Conservation (phyloP, 2,797 vertebrate genomes). For the Bufotes viridis region DNA sequence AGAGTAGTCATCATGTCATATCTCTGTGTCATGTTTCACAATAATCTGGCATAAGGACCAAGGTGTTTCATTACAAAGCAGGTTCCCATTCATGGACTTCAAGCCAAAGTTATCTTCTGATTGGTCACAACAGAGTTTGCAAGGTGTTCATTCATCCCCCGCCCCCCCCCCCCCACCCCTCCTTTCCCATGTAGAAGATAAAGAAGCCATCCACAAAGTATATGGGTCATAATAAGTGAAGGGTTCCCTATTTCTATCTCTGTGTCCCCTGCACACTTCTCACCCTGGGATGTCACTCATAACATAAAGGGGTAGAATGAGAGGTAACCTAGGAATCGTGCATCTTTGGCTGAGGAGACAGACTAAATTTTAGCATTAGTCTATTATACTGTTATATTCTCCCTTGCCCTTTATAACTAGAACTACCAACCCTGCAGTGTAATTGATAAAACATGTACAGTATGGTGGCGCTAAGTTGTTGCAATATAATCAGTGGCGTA, state of each 20-base stretch:
- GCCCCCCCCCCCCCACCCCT: too few relatives aligned
- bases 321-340: background rate
- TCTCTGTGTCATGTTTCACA: background rate
- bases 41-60: background rate
- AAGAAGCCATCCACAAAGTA: background rate
- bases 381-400: background rate
- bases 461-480: background rate
- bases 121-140: too few relatives aligned
- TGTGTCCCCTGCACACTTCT: background rate
- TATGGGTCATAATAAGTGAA: background rate
- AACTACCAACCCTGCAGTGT: background rate
- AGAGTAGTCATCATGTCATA: background rate
- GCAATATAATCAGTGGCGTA: background rate
- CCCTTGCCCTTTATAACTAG: background rate
- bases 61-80: background rate
- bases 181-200: too few relatives aligned
- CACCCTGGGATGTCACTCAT: too few relatives aligned
- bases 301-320: background rate
- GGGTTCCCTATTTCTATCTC: background rate
- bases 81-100: too few relatives aligned
- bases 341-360: background rate
- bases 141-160: too few relatives aligned
- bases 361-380: background rate
- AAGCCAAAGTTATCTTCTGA: too few relatives aligned
- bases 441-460: background rate